Evolutionary conservation across 1,140 invertebrate species (phyloP), one percentile per base, ranked within the genome.

Genomic region (Drosophila sechellia): DNA sequence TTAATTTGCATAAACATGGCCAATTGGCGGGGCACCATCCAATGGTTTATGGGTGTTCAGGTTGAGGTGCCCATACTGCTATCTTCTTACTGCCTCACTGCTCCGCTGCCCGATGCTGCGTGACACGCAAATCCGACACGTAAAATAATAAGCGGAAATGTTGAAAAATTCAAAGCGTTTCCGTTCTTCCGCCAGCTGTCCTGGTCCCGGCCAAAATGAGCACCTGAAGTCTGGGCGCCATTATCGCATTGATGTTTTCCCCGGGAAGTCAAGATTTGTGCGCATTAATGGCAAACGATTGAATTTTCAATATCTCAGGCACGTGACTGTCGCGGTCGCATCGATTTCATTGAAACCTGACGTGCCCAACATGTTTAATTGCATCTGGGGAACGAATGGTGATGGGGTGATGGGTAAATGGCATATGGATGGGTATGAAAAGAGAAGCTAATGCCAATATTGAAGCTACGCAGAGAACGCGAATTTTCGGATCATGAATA

Each of bases 81-180:
- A 69, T 46, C 49, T 42, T 8, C 8, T 11, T 52, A 48, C 27
- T 57, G 37, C 49, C 31, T 42, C 39, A 25, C 3, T 84, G 60
- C 69, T 52, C 34, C 79, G 59, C 31, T 60, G 70, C 58, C 50
- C 40, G 55, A 42, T 43, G 58, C 71, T 76, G 72, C 84, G 85
- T 84, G 84, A 75, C 84, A 89, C 80, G 77, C 68, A 80, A 83
- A 77, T 68, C 65, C 61, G 84, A 89, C 84, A 89, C 84, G 84
- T 89, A 89, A 77, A 89, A 89, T 89, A 89, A 89, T 89, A 89
- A 89, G 84, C 84, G 84, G 80, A 89, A 89, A 89, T 89, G 85
- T 89, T 89, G 85, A 89, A 90, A 86, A 84, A 89, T 89, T 87
- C 84, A 89, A 89, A 89, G 81, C 79, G 81, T 64, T 77, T 84